Evolutionary conservation across 2,888 invertebrate genomes (phyloP).

Genomic region (Eubasilissa splendida): DNA sequence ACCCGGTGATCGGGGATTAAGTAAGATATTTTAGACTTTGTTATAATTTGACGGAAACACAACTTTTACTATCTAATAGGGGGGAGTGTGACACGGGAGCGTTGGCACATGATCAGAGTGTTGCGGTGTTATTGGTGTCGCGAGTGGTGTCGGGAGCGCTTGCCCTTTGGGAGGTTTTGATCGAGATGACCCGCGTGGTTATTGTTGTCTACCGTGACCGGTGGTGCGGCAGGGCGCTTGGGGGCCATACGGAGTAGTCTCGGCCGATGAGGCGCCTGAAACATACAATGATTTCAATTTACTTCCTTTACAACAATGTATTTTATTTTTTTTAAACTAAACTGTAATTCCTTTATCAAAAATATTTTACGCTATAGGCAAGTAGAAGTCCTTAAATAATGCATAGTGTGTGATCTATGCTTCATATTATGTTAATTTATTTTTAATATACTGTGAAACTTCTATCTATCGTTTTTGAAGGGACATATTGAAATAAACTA

Average conservation of each 20-base stretch:
- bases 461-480: too few relatives aligned
- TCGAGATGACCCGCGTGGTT: constrained; percentile 43
- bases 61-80: not conserved
- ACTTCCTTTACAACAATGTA: too few relatives aligned
- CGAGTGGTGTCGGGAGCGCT: constrained; percentile 37
- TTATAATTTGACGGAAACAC: constrained; percentile 2
- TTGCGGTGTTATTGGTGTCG: constrained; percentile 19
- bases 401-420: too few relatives aligned
- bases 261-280: constrained; percentile 48
- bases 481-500: too few relatives aligned
- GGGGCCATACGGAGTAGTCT: constrained; percentile 50
- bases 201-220: constrained; percentile 44
- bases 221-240: constrained; percentile 41
- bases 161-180: constrained; percentile 33
- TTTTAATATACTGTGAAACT: too few relatives aligned
- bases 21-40: constrained; percentile 3
- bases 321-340: too few relatives aligned
- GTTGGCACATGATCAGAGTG: constrained; percentile 2
- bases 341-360: too few relatives aligned
- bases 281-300: not conserved
- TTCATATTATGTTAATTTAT: too few relatives aligned
- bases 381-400: too few relatives aligned
- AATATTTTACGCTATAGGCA: too few relatives aligned
- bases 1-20: not conserved
- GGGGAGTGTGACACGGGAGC: not conserved